Conservation (phyloP, 2,888 invertebrate species). For the Ennomos quercinarius region DNA sequence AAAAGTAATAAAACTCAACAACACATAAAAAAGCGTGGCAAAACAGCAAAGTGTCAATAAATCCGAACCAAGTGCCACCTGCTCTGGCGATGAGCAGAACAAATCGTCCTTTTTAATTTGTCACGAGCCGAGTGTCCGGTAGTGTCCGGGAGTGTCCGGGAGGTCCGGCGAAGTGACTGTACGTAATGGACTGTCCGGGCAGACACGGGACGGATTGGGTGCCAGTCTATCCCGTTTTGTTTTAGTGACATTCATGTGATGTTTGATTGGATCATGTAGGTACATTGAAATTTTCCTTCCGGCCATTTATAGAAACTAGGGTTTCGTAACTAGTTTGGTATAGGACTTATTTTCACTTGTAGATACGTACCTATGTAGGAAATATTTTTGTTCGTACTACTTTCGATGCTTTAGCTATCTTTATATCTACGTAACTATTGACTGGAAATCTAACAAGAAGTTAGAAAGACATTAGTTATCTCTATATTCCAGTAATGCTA, state of each 20-base stretch:
- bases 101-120: slow-evolving; percentile 43
- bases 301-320: too few species aligned
- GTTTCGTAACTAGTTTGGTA: too few species aligned
- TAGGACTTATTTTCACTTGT: too few species aligned
- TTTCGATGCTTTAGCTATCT: too few species aligned
- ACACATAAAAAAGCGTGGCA: slow-evolving; percentile 14
- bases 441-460: too few species aligned
- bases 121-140: slow-evolving; percentile 23
- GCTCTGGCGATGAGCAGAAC: slow-evolving; percentile 22
- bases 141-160: slow-evolving; percentile 30
- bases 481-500: too few species aligned
- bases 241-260: background rate
- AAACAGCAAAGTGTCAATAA: slow-evolving; percentile 30
- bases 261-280: slow-evolving; percentile 17
- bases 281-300: background rate
- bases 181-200: slow-evolving; percentile 30
- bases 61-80: slow-evolving; percentile 26
- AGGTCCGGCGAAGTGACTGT: slow-evolving; percentile 22
- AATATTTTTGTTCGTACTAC: too few species aligned
- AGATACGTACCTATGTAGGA: too few species aligned
- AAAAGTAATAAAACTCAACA: slow-evolving; percentile 17
- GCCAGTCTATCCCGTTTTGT: background rate
- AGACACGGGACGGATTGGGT: slow-evolving; percentile 12
- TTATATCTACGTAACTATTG: too few species aligned
- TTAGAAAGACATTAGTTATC: too few species aligned